phyloP scores from a whole-genome alignment of 1,140 invertebrate species.

The Littorina saxatilis region DNA sequence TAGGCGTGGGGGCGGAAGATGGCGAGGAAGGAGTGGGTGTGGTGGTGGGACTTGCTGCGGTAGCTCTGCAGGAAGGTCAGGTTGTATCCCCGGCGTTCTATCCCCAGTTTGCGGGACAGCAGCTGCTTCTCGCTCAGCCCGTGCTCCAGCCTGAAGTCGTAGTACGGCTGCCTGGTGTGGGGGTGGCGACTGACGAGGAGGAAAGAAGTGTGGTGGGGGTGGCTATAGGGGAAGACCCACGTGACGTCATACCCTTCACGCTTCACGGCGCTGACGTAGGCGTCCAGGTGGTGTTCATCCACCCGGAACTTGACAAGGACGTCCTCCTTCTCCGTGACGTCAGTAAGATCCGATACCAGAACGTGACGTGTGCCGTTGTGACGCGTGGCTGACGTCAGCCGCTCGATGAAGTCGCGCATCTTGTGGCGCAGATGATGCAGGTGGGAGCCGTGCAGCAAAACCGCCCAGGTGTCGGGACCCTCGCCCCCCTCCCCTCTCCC shows the following conservation, averaged over 20 bases:
- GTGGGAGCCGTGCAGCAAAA: constrained; percentile 55
- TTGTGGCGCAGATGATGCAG: constrained; percentile 55
- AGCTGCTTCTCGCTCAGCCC: constrained; percentile 60
- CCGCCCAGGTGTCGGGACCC: constrained; percentile 53
- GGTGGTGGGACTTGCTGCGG: constrained; percentile 57
- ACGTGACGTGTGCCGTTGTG: constrained; percentile 35
- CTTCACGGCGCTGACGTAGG: constrained; percentile 59
- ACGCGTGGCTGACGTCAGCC: constrained; percentile 41
- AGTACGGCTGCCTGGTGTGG: constrained; percentile 28
- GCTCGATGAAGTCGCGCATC: constrained; percentile 51
- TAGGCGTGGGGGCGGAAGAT: constrained; percentile 62
- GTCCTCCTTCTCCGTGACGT: constrained; percentile 41
- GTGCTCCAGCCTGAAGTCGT: constrained; percentile 57
- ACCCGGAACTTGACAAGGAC: constrained; percentile 55
- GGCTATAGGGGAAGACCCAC: constrained; percentile 63
- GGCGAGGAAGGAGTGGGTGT: constrained; percentile 59
- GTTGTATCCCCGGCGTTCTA: constrained; percentile 61
- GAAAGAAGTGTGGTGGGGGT: constrained; percentile 56
- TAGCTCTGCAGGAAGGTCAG: constrained; percentile 69
- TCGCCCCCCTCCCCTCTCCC: not conserved
- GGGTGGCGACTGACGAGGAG: constrained; percentile 54
- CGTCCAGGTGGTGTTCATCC: constrained; percentile 63
- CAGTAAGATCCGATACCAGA: constrained; percentile 60
- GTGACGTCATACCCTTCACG: constrained; percentile 57
- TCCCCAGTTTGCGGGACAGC: constrained; percentile 56